phyloP scores from a whole-genome alignment of 2,797 vertebrate species.

The Crenichthys baileyi region DNA sequence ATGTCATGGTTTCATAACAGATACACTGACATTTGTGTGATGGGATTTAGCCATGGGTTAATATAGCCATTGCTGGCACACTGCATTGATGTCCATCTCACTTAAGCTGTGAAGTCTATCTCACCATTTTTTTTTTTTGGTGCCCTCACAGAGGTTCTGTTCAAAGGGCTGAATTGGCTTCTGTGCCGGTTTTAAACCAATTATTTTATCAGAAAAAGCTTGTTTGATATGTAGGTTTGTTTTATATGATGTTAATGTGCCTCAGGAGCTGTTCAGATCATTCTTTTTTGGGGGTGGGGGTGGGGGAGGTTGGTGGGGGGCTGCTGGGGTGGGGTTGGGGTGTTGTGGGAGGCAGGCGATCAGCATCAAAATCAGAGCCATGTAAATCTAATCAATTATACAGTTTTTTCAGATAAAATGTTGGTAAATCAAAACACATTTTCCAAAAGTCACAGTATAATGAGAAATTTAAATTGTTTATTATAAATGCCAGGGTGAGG shows the following conservation, averaged over 20 bases:
- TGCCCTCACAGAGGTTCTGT: slow-evolving; percentile 73
- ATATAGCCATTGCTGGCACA: slow-evolving; percentile 78
- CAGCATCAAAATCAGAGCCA: slow-evolving; percentile 82
- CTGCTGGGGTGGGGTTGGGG: slow-evolving; percentile 32
- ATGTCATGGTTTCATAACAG: slow-evolving; percentile 87
- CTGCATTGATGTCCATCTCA: slow-evolving; percentile 80
- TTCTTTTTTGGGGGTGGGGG: slow-evolving; percentile 52
- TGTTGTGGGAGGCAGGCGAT: slow-evolving; percentile 68
- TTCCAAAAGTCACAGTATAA: slow-evolving; percentile 86
- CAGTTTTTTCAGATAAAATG: slow-evolving; percentile 82
- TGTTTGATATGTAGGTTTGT: slow-evolving; percentile 78
- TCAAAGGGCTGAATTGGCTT: slow-evolving; percentile 77
- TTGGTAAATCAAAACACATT: slow-evolving; percentile 85
- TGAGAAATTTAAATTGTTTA: slow-evolving; percentile 86
- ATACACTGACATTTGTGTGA: slow-evolving; percentile 88
- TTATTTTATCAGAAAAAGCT: slow-evolving; percentile 73
- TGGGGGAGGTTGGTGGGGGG: slow-evolving; percentile 42
- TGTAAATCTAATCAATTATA: slow-evolving; percentile 86
- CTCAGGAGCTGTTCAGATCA: slow-evolving; percentile 76
- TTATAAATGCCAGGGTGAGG: slow-evolving; percentile 84
- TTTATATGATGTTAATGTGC: slow-evolving; percentile 77
- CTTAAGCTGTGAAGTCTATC: slow-evolving; percentile 79
- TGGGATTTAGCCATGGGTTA: slow-evolving; percentile 86
- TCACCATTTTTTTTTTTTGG: slow-evolving; percentile 62
- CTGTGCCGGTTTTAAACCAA: slow-evolving; percentile 77